These are phyloP conservation scores for Symphodus melops DNA, from an alignment of 2,113 vertebrate species.

Conservation along the genomic window DNA sequence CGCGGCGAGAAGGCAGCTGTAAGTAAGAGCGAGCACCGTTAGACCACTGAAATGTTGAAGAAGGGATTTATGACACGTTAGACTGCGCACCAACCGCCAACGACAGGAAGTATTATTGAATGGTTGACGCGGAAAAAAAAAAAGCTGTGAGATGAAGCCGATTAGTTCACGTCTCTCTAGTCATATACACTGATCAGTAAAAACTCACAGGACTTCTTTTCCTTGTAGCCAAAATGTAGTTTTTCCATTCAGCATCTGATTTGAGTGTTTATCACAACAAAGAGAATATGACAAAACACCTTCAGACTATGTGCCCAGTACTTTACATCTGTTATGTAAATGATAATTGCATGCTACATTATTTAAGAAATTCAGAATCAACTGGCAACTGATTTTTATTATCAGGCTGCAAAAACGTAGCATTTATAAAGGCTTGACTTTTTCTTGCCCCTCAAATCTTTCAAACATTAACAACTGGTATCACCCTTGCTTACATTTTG, in stretches of 20 bases:
- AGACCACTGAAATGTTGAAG: conserved; percentile 25
- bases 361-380: too few species aligned
- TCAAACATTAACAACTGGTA: too few species aligned
- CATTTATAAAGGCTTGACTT: too few species aligned
- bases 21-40: conserved; percentile 38
- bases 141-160: conserved; percentile 8
- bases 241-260: background rate
- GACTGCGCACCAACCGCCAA: conserved; percentile 15
- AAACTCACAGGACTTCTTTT: conserved; percentile 8
- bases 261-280: background rate
- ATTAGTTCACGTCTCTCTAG: conserved; percentile 36
- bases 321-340: too few species aligned
- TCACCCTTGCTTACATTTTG: too few species aligned
- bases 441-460: too few species aligned
- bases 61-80: conserved; percentile 39
- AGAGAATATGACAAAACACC: background rate
- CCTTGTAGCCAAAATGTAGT: conserved; percentile 2
- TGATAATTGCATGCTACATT: too few species aligned
- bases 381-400: too few species aligned
- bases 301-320: background rate
- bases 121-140: conserved; percentile 14
- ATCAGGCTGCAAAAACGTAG: too few species aligned
- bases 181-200: conserved; percentile 32
- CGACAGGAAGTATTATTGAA: conserved; percentile 37
- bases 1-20: conserved; percentile 45